Percentiles rank a stretch among this genome's conserved stretches.
Conservation (phyloP, 2,113 vertebrate genomes). For the Polyodon spathula region DNA sequence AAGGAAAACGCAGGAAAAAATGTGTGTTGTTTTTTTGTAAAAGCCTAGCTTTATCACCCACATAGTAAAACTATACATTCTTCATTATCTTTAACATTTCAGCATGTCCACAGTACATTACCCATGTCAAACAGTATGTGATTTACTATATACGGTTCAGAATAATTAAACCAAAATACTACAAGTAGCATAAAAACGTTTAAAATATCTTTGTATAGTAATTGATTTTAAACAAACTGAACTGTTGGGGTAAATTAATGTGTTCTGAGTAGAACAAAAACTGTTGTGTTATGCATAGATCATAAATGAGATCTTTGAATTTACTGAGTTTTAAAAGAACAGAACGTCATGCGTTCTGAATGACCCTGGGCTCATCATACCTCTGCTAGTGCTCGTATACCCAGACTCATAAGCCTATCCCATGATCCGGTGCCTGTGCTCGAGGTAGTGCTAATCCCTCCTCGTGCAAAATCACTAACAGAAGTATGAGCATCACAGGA, state of each 20-base stretch:
- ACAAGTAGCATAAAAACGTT: too few species aligned
- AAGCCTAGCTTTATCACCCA: too few species aligned
- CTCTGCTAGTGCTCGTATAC: neutral
- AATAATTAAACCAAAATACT: too few species aligned
- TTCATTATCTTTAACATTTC: too few species aligned
- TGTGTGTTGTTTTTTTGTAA: too few species aligned
- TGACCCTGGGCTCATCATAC: neutral
- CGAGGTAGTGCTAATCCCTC: slow-evolving; percentile 48
- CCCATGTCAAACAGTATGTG: too few species aligned
- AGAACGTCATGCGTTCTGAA: slow-evolving; percentile 18
- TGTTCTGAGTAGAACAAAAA: too few species aligned
- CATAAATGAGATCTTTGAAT: slow-evolving; percentile 15
- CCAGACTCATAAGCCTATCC: slow-evolving; percentile 42
- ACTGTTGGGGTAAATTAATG: neutral
- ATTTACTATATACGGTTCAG: too few species aligned
- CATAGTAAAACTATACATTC: too few species aligned
- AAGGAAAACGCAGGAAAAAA: too few species aligned
- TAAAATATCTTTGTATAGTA: too few species aligned
- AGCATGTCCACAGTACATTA: too few species aligned
- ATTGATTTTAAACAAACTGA: neutral
- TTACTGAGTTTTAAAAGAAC: neutral
- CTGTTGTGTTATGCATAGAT: slow-evolving; percentile 13
- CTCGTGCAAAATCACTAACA: slow-evolving; percentile 27
- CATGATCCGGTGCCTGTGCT: slow-evolving; percentile 45
- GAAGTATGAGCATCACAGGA: slow-evolving; percentile 52